Evolutionary conservation across 1,140 invertebrate genomes (phyloP).

Genomic region (Aphelenchoides fujianensis): DNA sequence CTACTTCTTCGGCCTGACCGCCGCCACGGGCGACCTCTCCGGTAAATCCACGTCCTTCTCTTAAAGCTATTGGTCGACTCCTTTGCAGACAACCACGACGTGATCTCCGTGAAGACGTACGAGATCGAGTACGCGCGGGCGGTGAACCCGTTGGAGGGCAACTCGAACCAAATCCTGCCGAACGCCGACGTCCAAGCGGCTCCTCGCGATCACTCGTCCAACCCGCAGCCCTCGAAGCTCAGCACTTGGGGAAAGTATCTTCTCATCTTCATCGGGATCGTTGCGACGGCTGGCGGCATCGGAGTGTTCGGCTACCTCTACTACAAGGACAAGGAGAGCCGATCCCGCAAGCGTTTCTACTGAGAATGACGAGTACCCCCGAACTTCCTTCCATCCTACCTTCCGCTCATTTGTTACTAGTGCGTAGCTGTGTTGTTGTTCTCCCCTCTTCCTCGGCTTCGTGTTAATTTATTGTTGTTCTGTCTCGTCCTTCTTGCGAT

Average conservation of each 20-base stretch:
- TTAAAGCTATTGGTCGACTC: conserved; percentile 31
- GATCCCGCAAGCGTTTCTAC: conserved; percentile 56
- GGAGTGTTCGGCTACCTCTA: conserved; percentile 53
- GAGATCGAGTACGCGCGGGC: conserved; percentile 61
- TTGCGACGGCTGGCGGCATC: conserved; percentile 51
- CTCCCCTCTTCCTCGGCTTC: not conserved
- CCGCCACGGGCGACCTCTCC: conserved; percentile 87
- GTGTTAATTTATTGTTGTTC: too few relatives aligned
- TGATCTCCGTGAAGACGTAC: conserved; percentile 73
- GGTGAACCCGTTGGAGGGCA: conserved; percentile 45
- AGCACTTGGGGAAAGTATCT: conserved; percentile 55
- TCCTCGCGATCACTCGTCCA: conserved; percentile 56
- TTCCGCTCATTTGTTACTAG: too few relatives aligned
- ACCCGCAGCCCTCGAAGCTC: conserved; percentile 56
- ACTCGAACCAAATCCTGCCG: conserved; percentile 49
- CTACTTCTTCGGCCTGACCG: conserved; percentile 88
- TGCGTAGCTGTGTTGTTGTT: not conserved
- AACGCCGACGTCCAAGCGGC: conserved; percentile 54
- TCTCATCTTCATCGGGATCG: conserved; percentile 54
- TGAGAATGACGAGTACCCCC: conserved; percentile 30
- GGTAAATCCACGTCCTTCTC: conserved; percentile 60
- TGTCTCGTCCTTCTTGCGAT: not conserved
- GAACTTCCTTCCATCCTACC: too few relatives aligned
- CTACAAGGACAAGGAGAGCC: conserved; percentile 51
- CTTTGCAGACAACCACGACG: conserved; percentile 83